phyloP scores from a whole-genome alignment of 2,113 vertebrate genomes.

The Lasiurus borealis region DNA sequence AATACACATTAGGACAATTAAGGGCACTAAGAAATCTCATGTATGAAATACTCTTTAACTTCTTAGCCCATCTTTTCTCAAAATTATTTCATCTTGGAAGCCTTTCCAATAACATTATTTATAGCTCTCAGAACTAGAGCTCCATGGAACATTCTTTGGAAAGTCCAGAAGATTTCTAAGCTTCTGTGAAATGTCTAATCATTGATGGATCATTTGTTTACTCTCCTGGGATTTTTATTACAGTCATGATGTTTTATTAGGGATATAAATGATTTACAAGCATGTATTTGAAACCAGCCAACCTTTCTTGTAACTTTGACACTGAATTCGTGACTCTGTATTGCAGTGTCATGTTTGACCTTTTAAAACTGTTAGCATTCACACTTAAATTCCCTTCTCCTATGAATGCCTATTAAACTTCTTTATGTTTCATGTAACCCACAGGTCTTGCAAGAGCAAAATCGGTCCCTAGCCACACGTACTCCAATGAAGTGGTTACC shows the following conservation, averaged over 20 bases:
- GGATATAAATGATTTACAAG: constrained; percentile 19
- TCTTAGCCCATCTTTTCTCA: constrained; percentile 27
- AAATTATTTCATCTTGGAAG: background rate
- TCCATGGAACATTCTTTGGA: background rate
- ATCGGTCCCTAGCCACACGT: constrained; percentile 97
- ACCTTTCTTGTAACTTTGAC: background rate
- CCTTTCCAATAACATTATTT: background rate
- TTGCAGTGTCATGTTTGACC: background rate
- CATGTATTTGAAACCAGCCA: background rate
- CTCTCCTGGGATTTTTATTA: background rate
- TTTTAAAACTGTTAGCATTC: constrained; percentile 63
- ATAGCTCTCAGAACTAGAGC: background rate
- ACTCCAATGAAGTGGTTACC: constrained; percentile 99
- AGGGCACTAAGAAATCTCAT: background rate
- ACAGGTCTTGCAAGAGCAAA: constrained; percentile 97
- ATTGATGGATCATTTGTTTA: constrained; percentile 24
- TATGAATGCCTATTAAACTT: constrained; percentile 60
- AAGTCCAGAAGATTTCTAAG: background rate
- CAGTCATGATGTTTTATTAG: constrained; percentile 23
- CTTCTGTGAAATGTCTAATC: background rate
- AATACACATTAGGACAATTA: background rate
- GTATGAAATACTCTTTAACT: background rate
- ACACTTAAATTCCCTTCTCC: constrained; percentile 55
- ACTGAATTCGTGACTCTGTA: background rate
- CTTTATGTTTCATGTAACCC: constrained; percentile 65